phyloP scores from a whole-genome alignment of 2,888 invertebrate species.

The Dolichopus griseipennis region DNA sequence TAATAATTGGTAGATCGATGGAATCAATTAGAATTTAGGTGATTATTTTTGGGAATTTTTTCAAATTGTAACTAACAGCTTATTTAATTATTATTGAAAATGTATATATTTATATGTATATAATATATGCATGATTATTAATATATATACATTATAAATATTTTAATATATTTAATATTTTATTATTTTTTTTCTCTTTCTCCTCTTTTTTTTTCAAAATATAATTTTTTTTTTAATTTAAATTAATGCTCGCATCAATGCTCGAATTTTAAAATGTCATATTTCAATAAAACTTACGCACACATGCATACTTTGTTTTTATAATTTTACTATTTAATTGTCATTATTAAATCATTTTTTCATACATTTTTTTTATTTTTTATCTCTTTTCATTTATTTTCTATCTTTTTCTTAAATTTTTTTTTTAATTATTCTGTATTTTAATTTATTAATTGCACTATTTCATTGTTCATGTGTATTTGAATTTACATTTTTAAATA shows the following conservation, averaged over 20 bases:
- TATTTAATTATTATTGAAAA: no score
- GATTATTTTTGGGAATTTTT: conserved; percentile 18
- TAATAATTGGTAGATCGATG: conserved; percentile 54
- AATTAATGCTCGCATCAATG: not conserved
- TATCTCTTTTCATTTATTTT: not conserved
- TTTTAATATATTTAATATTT: no score
- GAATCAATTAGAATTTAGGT: conserved; percentile 61
- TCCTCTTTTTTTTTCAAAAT: not conserved
- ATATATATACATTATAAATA: conserved; percentile 5
- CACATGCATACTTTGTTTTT: not conserved
- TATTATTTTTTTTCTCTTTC: not conserved
- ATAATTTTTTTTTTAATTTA: not conserved
- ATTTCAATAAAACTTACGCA: not conserved
- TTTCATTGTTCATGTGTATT: not conserved
- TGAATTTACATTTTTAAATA: no score
- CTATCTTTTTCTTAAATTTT: not conserved
- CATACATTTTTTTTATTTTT: not conserved
- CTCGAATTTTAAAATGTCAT: no score
- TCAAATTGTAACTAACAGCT: not conserved
- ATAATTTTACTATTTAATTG: not conserved
- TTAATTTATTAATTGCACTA: conserved; percentile 7
- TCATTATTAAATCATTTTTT: no score
- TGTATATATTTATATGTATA: not conserved
- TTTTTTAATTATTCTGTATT: conserved; percentile 8
- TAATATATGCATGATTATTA: not conserved